Evolutionary conservation across 2,797 vertebrate genomes (phyloP).

Genomic region (Acanthopagrus latus): DNA sequence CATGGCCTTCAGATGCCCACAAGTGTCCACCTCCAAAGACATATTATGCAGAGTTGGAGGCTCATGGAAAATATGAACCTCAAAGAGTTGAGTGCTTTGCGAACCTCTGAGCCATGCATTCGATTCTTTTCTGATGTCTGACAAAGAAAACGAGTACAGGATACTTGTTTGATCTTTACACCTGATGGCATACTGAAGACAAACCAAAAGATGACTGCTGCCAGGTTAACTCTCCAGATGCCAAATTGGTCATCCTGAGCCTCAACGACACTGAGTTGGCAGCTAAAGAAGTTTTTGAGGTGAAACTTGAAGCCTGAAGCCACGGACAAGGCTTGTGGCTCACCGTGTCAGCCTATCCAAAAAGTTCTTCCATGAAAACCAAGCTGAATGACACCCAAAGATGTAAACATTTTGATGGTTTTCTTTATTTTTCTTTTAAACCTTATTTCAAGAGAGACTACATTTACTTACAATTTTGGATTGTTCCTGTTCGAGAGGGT

Average conservation of each 20-base stretch:
- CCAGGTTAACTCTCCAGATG: constrained; percentile 71
- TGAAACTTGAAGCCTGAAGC: constrained; percentile 33
- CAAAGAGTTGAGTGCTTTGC: constrained; percentile 33
- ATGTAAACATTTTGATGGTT: constrained; percentile 80
- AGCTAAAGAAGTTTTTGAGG: constrained; percentile 43
- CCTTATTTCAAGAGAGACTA: constrained; percentile 48
- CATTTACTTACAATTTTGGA: constrained; percentile 39
- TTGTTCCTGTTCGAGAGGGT: constrained; percentile 71
- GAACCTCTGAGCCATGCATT: constrained; percentile 31
- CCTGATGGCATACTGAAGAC: constrained; percentile 20
- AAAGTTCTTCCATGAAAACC: constrained; percentile 78
- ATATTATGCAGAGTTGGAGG: constrained; percentile 29
- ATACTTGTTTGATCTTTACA: constrained; percentile 37
- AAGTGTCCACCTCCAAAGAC: constrained; percentile 43
- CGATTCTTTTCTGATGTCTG: constrained; percentile 37
- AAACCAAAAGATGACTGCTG: constrained; percentile 49
- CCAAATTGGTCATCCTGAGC: constrained; percentile 69
- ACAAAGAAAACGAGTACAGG: constrained; percentile 23
- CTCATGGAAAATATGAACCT: constrained; percentile 63
- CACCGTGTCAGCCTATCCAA: constrained; percentile 75
- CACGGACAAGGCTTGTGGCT: constrained; percentile 40
- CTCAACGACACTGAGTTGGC: constrained; percentile 57
- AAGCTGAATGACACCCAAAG: constrained; percentile 85
- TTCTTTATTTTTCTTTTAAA: constrained; percentile 74
- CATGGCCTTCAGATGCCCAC: constrained; percentile 12